phyloP scores from a whole-genome alignment of 2,797 vertebrate species.

The Halcyon leucocephala region DNA sequence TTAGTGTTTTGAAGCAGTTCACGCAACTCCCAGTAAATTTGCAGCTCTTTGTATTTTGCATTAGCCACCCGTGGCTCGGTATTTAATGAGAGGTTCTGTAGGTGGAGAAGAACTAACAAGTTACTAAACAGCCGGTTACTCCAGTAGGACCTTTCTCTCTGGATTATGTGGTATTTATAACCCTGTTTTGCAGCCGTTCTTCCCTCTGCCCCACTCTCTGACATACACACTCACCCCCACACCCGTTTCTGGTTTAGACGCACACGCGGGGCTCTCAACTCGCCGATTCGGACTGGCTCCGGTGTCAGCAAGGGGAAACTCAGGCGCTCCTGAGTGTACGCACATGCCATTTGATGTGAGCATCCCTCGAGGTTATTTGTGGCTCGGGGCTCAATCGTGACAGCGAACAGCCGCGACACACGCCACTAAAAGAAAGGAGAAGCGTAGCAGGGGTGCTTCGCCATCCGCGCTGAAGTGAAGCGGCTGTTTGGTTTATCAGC shows the following conservation, averaged over 20 bases:
- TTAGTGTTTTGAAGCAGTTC: not conserved
- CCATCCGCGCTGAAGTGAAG: not conserved
- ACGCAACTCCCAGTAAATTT: not conserved
- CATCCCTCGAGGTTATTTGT: not conserved
- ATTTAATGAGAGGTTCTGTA: not conserved
- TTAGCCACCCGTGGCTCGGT: not conserved
- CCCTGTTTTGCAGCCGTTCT: not conserved
- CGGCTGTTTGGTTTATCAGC: not conserved
- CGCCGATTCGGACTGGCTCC: not conserved
- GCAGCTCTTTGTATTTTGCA: not conserved
- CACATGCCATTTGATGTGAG: accelerated
- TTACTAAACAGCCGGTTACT: not conserved
- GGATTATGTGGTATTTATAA: not conserved
- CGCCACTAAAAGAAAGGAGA: not conserved
- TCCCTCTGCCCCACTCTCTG: not conserved
- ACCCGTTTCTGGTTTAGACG: not conserved
- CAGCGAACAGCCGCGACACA: not conserved
- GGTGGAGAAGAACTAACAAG: not conserved
- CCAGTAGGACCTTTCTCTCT: not conserved
- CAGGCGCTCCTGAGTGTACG: accelerated
- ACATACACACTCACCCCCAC: not conserved
- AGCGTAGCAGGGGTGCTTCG: not conserved
- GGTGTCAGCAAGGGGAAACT: not conserved
- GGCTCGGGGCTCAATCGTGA: not conserved
- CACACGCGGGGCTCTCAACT: not conserved